Conservation (phyloP, 2,888 invertebrate species). For the Dicycla oo region DNA sequence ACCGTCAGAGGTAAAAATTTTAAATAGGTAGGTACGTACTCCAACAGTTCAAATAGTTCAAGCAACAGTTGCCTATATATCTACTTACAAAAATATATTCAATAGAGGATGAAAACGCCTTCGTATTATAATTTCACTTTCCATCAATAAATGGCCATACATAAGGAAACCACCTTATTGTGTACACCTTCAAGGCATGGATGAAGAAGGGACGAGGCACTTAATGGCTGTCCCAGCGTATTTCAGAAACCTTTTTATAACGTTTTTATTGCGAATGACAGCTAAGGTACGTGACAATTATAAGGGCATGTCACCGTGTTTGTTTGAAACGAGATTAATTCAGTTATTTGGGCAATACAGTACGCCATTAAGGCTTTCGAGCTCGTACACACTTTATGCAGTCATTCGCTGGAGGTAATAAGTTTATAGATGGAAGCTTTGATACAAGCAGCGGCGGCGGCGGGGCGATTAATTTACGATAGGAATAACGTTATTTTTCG, state of each 20-base stretch:
- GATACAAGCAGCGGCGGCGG: slow-evolving; percentile 24
- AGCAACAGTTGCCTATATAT: not conserved
- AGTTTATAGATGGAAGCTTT: slow-evolving; percentile 48
- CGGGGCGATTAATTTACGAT: slow-evolving; percentile 27
- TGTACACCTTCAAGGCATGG: slow-evolving; percentile 12
- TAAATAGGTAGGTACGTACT: not conserved
- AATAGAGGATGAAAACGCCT: slow-evolving; percentile 12
- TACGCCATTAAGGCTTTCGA: slow-evolving; percentile 37
- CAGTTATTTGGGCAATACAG: slow-evolving; percentile 40
- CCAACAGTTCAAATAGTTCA: slow-evolving; percentile 17
- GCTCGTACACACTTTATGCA: slow-evolving; percentile 14
- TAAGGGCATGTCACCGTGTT: slow-evolving; percentile 31
- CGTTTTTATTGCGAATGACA: slow-evolving; percentile 58
- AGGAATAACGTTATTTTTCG: not conserved
- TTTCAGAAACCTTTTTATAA: slow-evolving; percentile 47
- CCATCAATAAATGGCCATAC: not conserved
- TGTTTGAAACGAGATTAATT: slow-evolving; percentile 41
- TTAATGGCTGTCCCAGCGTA: slow-evolving; percentile 41
- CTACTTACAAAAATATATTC: slow-evolving; percentile 6
- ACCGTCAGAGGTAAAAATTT: not conserved
- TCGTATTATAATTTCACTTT: slow-evolving; percentile 18
- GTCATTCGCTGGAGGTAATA: slow-evolving; percentile 27
- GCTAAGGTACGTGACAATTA: slow-evolving; percentile 51
- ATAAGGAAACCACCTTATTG: slow-evolving; percentile 21
- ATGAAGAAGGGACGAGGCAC: slow-evolving; percentile 46